These are phyloP conservation scores for Pachycephus smyrnensis DNA, from an alignment of 2,888 invertebrate genomes.

Conservation along the genomic window DNA sequence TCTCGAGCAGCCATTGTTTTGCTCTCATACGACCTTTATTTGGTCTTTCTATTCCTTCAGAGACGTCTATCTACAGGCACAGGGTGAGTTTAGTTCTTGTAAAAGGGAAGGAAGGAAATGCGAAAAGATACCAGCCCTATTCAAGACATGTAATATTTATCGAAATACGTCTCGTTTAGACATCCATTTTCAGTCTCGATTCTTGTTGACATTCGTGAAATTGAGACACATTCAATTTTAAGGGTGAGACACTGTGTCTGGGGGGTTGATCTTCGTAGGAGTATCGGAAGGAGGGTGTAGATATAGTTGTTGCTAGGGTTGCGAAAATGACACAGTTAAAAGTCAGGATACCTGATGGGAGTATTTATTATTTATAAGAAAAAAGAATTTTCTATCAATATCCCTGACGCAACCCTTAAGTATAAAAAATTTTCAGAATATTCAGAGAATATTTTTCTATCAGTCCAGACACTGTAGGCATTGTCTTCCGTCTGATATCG, in stretches of 20 bases:
- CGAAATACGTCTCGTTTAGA: conserved; percentile 42
- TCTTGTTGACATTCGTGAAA: conserved; percentile 56
- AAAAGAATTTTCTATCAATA: not conserved
- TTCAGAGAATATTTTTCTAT: not conserved
- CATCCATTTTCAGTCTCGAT: conserved; percentile 42
- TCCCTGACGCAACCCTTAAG: not conserved
- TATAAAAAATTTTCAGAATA: not conserved
- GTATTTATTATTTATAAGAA: not conserved
- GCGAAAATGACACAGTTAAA: conserved; percentile 23
- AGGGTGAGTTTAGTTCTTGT: not conserved
- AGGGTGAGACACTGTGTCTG: conserved; percentile 9
- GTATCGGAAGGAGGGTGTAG: not conserved
- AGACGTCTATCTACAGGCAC: not conserved
- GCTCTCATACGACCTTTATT: not conserved
- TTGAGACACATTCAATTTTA: conserved; percentile 48
- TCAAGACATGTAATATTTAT: conserved; percentile 35
- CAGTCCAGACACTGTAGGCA: not conserved
- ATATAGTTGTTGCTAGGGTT: not conserved
- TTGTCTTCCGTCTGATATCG: not conserved
- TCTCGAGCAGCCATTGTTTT: not conserved
- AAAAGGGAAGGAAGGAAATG: not conserved
- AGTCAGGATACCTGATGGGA: conserved; percentile 11
- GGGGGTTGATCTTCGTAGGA: not conserved
- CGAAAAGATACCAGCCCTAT: not conserved
- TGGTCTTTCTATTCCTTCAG: not conserved